These are phyloP conservation scores for Xerus inauris DNA, from an alignment of 2,113 vertebrate species.

Conservation along the genomic window DNA sequence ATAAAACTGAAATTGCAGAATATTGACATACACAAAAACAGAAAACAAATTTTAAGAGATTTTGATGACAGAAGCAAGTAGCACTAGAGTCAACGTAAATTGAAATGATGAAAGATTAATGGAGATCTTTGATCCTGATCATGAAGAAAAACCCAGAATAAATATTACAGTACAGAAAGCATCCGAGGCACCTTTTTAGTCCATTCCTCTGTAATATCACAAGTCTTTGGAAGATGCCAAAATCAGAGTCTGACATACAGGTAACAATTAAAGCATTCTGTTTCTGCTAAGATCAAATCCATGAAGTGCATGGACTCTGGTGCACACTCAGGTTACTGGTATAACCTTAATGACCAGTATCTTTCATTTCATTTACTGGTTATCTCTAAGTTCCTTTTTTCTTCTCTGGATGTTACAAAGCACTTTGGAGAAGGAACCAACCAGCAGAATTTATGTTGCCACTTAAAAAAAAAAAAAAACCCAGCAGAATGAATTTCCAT, in stretches of 20 bases:
- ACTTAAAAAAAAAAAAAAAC: too few species aligned
- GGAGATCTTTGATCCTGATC: slow-evolving; percentile 93
- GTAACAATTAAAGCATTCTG: slow-evolving; percentile 93
- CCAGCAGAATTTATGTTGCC: slow-evolving; percentile 89
- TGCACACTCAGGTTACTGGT: slow-evolving; percentile 92
- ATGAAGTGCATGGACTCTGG: slow-evolving; percentile 96
- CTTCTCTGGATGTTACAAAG: slow-evolving; percentile 93
- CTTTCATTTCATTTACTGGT: slow-evolving; percentile 90
- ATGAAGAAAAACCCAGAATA: slow-evolving; percentile 94
- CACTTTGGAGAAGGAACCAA: slow-evolving; percentile 93
- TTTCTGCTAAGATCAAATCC: slow-evolving; percentile 93
- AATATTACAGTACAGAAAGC: slow-evolving; percentile 90
- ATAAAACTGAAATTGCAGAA: slow-evolving; percentile 95
- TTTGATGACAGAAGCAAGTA: slow-evolving; percentile 94
- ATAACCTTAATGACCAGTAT: slow-evolving; percentile 94
- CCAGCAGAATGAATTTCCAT: too few species aligned
- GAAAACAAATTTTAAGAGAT: slow-evolving; percentile 93
- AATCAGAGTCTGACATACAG: slow-evolving; percentile 92
- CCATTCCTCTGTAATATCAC: slow-evolving; percentile 92
- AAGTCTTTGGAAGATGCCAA: slow-evolving; percentile 93
- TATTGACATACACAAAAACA: slow-evolving; percentile 93
- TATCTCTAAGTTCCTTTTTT: slow-evolving; percentile 89
- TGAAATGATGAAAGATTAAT: slow-evolving; percentile 88
- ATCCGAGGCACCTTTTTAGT: slow-evolving; percentile 90
- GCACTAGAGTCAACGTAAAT: slow-evolving; percentile 92